Conservation (phyloP, 1,140 invertebrate species). For the Popillia japonica region DNA sequence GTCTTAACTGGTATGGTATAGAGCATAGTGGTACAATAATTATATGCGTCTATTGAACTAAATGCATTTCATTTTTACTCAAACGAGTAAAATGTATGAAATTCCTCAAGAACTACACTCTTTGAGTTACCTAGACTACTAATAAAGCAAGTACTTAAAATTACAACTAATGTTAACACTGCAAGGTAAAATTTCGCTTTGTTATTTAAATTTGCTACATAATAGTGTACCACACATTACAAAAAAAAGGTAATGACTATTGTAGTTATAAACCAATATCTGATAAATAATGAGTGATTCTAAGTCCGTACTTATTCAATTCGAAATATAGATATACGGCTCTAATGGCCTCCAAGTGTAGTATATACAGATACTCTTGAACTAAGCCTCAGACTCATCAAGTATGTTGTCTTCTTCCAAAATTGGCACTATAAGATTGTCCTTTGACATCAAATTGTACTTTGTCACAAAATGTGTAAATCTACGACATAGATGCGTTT, state of each 20-base stretch:
- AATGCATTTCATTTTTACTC: background rate
- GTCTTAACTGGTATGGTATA: too few relatives aligned
- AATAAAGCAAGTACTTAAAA: too few relatives aligned
- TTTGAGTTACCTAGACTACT: background rate
- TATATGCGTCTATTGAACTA: background rate
- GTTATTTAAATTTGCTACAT: too few relatives aligned
- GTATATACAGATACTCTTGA: background rate
- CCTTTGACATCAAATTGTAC: slow-evolving; percentile 97
- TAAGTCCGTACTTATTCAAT: too few relatives aligned
- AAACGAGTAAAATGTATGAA: background rate
- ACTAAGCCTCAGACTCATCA: slow-evolving; percentile 77
- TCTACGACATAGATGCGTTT: slow-evolving; percentile 93
- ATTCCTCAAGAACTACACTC: background rate
- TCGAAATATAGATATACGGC: too few relatives aligned
- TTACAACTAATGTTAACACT: too few relatives aligned
- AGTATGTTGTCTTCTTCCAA: slow-evolving; percentile 74
- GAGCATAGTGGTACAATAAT: too few relatives aligned
- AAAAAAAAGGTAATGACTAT: too few relatives aligned
- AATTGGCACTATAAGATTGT: slow-evolving; percentile 98
- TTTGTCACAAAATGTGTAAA: slow-evolving; percentile 99
- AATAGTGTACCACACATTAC: too few relatives aligned
- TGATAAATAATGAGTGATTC: too few relatives aligned
- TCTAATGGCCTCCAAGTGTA: background rate
- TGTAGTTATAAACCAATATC: too few relatives aligned
- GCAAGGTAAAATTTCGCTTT: too few relatives aligned